These are phyloP conservation scores for Chaitophorus viminalis DNA, from an alignment of 2,888 invertebrate genomes.

Conservation along the genomic window DNA sequence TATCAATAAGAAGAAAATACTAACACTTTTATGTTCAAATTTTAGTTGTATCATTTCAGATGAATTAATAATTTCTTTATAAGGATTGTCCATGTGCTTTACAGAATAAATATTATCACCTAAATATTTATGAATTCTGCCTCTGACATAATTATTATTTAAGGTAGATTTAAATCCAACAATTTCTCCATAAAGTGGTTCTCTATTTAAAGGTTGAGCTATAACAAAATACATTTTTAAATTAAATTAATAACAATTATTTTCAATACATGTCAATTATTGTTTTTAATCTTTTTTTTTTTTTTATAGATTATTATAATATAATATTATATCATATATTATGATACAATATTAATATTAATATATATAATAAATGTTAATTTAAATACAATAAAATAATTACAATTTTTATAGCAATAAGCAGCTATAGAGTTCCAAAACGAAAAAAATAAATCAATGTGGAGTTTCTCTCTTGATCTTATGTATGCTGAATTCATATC, in stretches of 20 bases:
- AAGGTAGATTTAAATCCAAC: constrained; percentile 29
- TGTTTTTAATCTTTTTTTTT: not conserved
- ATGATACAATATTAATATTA: not conserved
- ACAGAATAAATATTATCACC: constrained; percentile 34
- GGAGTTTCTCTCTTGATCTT: constrained; percentile 37
- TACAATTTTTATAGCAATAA: constrained; percentile 36
- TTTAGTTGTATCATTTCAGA: constrained; percentile 46
- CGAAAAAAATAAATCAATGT: constrained; percentile 33
- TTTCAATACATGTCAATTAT: not conserved
- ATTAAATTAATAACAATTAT: too few species aligned
- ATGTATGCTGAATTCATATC: constrained; percentile 31
- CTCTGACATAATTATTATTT: constrained; percentile 39
- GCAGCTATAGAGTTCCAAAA: constrained; percentile 27
- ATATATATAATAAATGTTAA: too few species aligned
- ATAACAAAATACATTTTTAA: not conserved
- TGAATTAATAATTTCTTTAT: constrained; percentile 28
- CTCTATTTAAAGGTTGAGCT: constrained; percentile 34
- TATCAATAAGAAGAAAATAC: not conserved
- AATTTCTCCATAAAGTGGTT: constrained; percentile 53
- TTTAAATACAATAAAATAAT: constrained; percentile 17
- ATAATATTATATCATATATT: not conserved
- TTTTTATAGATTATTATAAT: not conserved
- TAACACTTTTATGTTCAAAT: constrained; percentile 45
- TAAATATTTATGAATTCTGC: constrained; percentile 36
- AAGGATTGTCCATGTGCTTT: constrained; percentile 51